phyloP scores from a whole-genome alignment of 2,113 vertebrate genomes.

The Zosterops borbonicus region DNA sequence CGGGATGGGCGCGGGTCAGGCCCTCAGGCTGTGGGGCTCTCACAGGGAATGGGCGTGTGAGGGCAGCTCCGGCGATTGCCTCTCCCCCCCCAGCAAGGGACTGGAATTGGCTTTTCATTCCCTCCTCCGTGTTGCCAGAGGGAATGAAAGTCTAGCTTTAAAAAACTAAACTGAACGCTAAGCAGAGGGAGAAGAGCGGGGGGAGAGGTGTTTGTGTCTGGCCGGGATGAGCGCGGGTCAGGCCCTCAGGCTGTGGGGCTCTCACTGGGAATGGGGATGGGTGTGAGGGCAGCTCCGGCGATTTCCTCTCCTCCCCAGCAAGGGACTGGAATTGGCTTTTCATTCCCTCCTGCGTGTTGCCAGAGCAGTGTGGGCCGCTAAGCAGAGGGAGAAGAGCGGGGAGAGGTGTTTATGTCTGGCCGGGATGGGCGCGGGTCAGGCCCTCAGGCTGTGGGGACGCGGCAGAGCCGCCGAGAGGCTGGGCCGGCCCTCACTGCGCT shows the following conservation, averaged over 20 bases:
- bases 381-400: neutral
- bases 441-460: rapidly evolving
- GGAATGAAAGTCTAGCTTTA: too few species aligned
- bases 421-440: rapidly evolving
- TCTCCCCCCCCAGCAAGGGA: rapidly evolving
- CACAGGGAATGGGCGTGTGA: rapidly evolving
- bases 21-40: neutral
- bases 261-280: too few species aligned
- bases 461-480: neutral
- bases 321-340: neutral
- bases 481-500: rapidly evolving
- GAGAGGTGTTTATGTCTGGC: neutral
- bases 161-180: too few species aligned
- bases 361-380: neutral
- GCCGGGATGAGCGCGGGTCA: too few species aligned
- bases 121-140: too few species aligned
- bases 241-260: neutral
- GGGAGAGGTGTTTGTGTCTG: too few species aligned
- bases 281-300: neutral
- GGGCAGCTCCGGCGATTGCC: neutral
- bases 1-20: too few species aligned
- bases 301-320: rapidly evolving
- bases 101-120: neutral
- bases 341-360: neutral
- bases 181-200: too few species aligned